A percentile compares a stretch with the other conserved stretches of the same genome.
phyloP scores from a whole-genome alignment of 2,797 vertebrate species.

The Molothrus aeneus region DNA sequence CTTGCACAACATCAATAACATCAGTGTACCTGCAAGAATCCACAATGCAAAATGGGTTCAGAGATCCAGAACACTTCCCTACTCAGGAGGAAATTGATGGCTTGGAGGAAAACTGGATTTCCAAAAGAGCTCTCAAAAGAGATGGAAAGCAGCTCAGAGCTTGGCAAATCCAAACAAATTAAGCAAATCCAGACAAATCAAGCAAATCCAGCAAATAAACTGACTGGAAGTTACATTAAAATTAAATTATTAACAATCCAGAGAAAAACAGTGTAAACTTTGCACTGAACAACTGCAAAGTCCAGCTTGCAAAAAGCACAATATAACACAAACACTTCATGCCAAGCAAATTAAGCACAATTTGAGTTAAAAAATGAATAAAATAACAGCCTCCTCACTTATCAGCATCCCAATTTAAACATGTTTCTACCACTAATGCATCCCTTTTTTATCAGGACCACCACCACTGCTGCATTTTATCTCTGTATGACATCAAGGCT shows the following conservation, averaged over 20 bases:
- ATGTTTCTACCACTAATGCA: background rate
- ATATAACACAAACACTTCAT: rapidly evolving
- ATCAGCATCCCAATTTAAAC: background rate
- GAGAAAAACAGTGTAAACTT: background rate
- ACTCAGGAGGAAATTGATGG: background rate
- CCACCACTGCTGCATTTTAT: background rate
- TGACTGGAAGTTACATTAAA: background rate
- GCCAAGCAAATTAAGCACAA: background rate
- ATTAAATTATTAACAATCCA: background rate
- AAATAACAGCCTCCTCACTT: background rate
- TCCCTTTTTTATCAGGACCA: background rate
- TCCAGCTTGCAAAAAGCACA: background rate
- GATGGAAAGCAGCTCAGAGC: background rate
- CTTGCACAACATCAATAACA: constrained; percentile 90
- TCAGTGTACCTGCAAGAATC: constrained; percentile 86
- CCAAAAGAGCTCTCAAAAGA: background rate
- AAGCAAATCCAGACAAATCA: too few relatives aligned
- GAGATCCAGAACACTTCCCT: background rate
- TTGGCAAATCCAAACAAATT: background rate
- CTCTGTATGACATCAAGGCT: background rate
- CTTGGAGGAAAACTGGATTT: background rate
- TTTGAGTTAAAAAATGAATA: background rate
- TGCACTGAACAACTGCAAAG: background rate
- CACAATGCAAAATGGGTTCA: background rate
- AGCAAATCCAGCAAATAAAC: background rate